Percentiles rank a stretch among this genome's conserved stretches.
Conservation (phyloP, 2,888 invertebrate species). For the Rotaria macrura region DNA sequence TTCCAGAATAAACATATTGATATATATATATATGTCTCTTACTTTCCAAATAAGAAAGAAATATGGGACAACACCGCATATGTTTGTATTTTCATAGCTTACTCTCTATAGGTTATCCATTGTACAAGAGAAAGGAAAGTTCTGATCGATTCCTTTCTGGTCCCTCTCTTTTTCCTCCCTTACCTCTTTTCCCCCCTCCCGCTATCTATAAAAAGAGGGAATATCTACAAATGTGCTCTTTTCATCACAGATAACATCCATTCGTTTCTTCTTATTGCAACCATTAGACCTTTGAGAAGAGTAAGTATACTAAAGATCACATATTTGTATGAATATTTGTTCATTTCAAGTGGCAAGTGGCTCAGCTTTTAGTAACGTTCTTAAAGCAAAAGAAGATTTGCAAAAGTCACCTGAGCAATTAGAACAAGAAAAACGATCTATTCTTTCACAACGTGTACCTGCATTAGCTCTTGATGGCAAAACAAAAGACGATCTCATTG, state of each 20-base stretch:
- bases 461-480: constrained; percentile 27
- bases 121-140: not conserved
- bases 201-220: not conserved
- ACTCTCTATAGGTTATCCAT: not conserved
- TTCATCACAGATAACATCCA: not conserved
- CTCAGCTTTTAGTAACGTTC: constrained; percentile 32
- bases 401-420: constrained; percentile 33
- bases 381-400: constrained; percentile 34
- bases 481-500: constrained; percentile 27
- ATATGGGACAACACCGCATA: not conserved
- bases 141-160: not conserved
- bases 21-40: not conserved
- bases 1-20: not conserved
- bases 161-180: not conserved
- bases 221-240: not conserved
- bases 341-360: not conserved
- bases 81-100: not conserved
- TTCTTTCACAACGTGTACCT: constrained; percentile 22
- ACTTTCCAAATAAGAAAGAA: not conserved
- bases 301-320: not conserved
- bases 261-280: not conserved
- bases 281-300: not conserved
- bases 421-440: constrained; percentile 33
- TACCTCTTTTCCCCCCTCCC: too few relatives aligned
- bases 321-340: not conserved